Evolutionary conservation across 2,888 invertebrate species (phyloP).

Genomic region (Ophion ventricosus): DNA sequence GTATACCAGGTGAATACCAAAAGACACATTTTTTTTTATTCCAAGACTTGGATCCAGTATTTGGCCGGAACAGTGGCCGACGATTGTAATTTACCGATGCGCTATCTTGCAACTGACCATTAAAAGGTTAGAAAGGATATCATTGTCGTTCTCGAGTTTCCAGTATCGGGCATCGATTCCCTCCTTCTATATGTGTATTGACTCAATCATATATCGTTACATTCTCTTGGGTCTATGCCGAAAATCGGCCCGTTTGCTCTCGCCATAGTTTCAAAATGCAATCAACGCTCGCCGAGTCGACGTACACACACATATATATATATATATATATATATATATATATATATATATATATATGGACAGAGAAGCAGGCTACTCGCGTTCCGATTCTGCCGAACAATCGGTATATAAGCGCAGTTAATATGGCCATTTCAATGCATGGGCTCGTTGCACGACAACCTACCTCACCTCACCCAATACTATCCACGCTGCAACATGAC

Average conservation of each 20-base stretch:
- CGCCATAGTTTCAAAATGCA: conserved; percentile 46
- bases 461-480: conserved; percentile 15
- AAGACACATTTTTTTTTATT: too few species aligned
- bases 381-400: conserved; percentile 38
- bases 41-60: too few species aligned
- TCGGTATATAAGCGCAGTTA: conserved; percentile 63
- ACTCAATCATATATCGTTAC: conserved; percentile 26
- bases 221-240: conserved; percentile 38
- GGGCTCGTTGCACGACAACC: conserved; percentile 41
- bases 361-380: too few species aligned
- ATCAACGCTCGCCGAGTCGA: conserved; percentile 45
- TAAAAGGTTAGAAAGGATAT: conserved; percentile 51
- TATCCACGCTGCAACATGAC: conserved; percentile 60
- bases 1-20: background rate
- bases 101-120: conserved; percentile 27
- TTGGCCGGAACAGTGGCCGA: background rate
- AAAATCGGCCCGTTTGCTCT: conserved; percentile 48
- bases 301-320: conserved; percentile 12
- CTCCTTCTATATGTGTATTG: background rate
- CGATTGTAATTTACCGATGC: conserved; percentile 7
- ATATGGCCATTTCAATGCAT: conserved; percentile 68
- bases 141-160: conserved; percentile 50
- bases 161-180: conserved; percentile 42
- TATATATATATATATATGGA: too few species aligned
- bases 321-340: background rate